phyloP scores from a whole-genome alignment of 2,888 invertebrate genomes.

The Ormyrus rosae region DNA sequence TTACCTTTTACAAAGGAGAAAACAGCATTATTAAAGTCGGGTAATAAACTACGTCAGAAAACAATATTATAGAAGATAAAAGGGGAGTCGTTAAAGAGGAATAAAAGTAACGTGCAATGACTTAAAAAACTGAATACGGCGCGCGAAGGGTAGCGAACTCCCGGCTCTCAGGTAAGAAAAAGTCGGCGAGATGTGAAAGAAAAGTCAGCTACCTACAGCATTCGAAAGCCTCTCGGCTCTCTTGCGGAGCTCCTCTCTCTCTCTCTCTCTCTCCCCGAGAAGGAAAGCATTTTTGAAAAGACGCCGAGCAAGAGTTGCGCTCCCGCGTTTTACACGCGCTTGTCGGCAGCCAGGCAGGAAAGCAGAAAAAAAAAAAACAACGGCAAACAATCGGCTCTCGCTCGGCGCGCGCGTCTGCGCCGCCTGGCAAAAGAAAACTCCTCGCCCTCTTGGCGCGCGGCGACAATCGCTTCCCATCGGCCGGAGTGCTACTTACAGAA shows the following conservation, averaged over 20 bases:
- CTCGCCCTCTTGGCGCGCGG: conserved; percentile 37
- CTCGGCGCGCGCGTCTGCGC: conserved; percentile 26
- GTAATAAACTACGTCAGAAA: too few species aligned
- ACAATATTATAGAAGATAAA: too few species aligned
- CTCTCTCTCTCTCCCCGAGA: not conserved
- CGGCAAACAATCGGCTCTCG: conserved; percentile 58
- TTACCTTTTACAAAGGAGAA: not conserved
- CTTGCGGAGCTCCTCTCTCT: not conserved
- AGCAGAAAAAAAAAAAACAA: conserved; percentile 44
- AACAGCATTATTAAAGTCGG: too few species aligned
- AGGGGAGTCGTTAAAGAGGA: too few species aligned
- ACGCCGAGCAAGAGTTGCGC: conserved; percentile 29
- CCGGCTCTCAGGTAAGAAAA: conserved; percentile 21
- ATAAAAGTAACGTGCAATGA: too few species aligned
- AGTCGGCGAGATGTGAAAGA: conserved; percentile 36
- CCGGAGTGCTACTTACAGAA: conserved; percentile 74
- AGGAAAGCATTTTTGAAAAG: conserved; percentile 50
- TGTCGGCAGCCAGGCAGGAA: conserved; percentile 12
- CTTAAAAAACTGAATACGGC: too few species aligned
- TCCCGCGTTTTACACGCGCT: conserved; percentile 2
- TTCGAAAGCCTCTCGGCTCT: not conserved
- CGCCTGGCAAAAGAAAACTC: conserved; percentile 59
- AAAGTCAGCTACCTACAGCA: too few species aligned
- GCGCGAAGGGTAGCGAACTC: too few species aligned
- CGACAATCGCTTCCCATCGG: conserved; percentile 66